phyloP scores from a whole-genome alignment of 2,888 invertebrate species.

The Aelia acuminata region DNA sequence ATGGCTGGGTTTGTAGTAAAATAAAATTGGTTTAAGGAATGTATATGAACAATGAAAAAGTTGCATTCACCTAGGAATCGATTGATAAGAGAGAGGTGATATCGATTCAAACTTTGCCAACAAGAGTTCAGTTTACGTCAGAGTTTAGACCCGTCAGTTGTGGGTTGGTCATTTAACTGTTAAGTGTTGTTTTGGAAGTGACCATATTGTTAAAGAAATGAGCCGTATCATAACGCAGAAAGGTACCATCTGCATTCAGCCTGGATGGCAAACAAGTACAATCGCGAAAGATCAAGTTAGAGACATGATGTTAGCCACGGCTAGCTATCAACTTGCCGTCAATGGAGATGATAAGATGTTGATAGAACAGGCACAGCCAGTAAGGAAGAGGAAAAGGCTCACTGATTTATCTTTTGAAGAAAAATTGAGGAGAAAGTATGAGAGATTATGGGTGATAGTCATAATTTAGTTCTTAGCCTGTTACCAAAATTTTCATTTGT shows the following conservation, averaged over 20 bases:
- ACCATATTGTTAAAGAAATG: not conserved
- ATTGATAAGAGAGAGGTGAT: not conserved
- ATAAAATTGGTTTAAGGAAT: not conserved
- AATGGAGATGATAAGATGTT: conserved; percentile 20
- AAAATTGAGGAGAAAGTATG: conserved; percentile 63
- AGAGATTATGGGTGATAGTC: not conserved
- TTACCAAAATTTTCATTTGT: not conserved
- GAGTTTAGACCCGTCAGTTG: not conserved
- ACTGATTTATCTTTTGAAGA: conserved; percentile 62
- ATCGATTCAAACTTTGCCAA: not conserved
- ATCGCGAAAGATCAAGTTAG: conserved; percentile 61
- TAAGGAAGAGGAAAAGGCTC: conserved; percentile 66
- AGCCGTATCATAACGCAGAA: conserved; percentile 19
- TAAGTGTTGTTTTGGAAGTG: not conserved
- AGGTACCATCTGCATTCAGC: conserved; percentile 18
- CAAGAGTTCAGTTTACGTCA: conserved; percentile 30
- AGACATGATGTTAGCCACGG: conserved; percentile 64
- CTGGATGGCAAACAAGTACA: not conserved
- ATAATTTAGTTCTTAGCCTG: conserved; percentile 24
- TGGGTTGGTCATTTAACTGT: not conserved
- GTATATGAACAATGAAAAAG: too few species aligned
- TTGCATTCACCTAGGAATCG: not conserved
- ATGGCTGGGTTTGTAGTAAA: not conserved
- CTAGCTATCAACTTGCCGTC: conserved; percentile 56
- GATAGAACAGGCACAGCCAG: conserved; percentile 65